Evolutionary conservation across 1,140 invertebrate genomes (phyloP).

Genomic region (Muscidifurax raptorellus): DNA sequence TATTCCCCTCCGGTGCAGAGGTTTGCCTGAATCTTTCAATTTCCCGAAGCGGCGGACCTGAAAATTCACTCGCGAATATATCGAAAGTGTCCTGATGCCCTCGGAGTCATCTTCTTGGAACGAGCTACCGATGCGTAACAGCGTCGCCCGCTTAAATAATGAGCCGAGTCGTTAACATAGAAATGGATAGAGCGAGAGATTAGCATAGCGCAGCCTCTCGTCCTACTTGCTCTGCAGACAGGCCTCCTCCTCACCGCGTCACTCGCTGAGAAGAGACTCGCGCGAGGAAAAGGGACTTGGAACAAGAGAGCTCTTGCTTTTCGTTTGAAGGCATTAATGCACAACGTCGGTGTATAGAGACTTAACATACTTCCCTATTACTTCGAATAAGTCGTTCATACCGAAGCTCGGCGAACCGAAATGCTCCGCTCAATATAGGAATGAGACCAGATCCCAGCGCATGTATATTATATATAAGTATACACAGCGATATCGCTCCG

Average conservation of each 20-base stretch:
- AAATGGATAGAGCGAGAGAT: constrained; percentile 37
- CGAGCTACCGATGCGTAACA: too few relatives aligned
- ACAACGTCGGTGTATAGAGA: not conserved
- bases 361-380: too few relatives aligned
- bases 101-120: too few relatives aligned
- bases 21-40: not conserved
- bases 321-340: not conserved
- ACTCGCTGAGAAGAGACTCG: not conserved
- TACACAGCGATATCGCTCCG: not conserved
- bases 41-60: not conserved
- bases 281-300: not conserved
- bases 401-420: too few relatives aligned
- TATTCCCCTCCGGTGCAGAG: too few relatives aligned
- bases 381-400: too few relatives aligned
- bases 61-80: not conserved
- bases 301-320: not conserved
- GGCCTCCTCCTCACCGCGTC: not conserved
- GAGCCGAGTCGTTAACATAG: constrained; percentile 39
- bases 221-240: constrained; percentile 1
- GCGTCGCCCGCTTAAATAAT: constrained; percentile 21
- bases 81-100: too few relatives aligned
- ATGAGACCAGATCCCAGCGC: too few relatives aligned
- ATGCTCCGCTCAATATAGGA: too few relatives aligned
- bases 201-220: constrained; percentile 37
- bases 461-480: too few relatives aligned